Evolutionary conservation across 2,113 vertebrate genomes (phyloP).

Genomic region (Microcebus ravelobensis): DNA sequence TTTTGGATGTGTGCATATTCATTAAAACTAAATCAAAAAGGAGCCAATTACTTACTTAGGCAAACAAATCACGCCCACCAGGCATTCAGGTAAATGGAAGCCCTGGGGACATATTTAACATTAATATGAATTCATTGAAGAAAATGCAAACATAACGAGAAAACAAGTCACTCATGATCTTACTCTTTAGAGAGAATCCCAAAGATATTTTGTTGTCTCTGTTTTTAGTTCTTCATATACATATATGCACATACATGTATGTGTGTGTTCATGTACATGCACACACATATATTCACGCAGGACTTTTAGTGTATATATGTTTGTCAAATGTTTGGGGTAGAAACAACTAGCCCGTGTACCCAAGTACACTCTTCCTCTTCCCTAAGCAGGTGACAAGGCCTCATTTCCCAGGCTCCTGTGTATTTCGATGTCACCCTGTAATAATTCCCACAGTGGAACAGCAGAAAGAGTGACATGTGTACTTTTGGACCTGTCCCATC

Average conservation of each 20-base stretch:
- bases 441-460: not conserved
- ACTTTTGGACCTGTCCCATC: not conserved
- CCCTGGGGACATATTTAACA: not conserved
- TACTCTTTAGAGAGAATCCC: not conserved
- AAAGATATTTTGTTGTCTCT: not conserved
- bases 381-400: not conserved
- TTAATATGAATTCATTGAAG: not conserved
- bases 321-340: not conserved
- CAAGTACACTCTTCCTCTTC: not conserved
- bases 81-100: not conserved
- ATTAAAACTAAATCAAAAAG: not conserved
- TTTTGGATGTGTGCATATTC: not conserved
- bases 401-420: not conserved
- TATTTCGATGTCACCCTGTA: rapidly evolving
- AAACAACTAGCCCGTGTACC: not conserved
- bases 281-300: not conserved
- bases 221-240: not conserved
- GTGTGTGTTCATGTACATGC: not conserved
- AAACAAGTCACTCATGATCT: not conserved
- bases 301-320: not conserved
- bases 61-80: not conserved
- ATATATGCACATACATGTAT: not conserved
- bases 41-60: not conserved
- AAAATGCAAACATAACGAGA: not conserved
- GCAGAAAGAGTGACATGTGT: not conserved